Base-by-base conservation (phyloP, 2,113 vertebrate species). In the Podarcis raffonei region DNA sequence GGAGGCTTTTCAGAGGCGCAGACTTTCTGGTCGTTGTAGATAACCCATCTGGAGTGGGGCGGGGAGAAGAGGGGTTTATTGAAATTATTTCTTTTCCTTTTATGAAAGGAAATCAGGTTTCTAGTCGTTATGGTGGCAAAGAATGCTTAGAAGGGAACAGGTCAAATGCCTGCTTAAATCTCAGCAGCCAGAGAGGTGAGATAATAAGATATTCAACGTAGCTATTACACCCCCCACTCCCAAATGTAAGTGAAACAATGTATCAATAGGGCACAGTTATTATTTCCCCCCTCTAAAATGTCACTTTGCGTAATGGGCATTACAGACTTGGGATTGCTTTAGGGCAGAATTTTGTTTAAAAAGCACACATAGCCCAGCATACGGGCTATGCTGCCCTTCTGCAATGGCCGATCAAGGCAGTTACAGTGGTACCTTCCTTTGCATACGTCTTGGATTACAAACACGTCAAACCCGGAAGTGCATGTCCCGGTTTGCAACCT, bases 11-110 rank as follows among this genome's bases (percentile, higher is more conserved):
- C 99, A 42, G 99, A 99, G 96, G 99, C 99, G 91, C 98, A 99
- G 86, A 99, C 99, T 97, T 99, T 99, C 97, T 99, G 99, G 96
- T 99, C 98, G 0, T 99, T 99, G 97, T 99, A 99, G 95, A 99
- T 99, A 92, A 99, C 98, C 99, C 99, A 99, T 92, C 99, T 99
- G 88, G 87, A 83, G 57, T 27, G 59, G 53, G 22, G 18, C 1
- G 59, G 91, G 18, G 22, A 25, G 9, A 53, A 81, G n/a, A 65
- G 6, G 37, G 30, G 3, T 57, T 76, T 37, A 6, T 74, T 57
- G 16, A 23, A 37, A 57, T 23, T 37, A 59, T 4, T 37, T 5
- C 69, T 20, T 18, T 57, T 18, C n/a, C 2, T 23, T 30, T 39
- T 8, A 5, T 20, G 16, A 39, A 80, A 6, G 1, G 16, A 39